Base-by-base conservation (phyloP, 2,888 invertebrate genomes). In the Tetheella fluctuosa region DNA sequence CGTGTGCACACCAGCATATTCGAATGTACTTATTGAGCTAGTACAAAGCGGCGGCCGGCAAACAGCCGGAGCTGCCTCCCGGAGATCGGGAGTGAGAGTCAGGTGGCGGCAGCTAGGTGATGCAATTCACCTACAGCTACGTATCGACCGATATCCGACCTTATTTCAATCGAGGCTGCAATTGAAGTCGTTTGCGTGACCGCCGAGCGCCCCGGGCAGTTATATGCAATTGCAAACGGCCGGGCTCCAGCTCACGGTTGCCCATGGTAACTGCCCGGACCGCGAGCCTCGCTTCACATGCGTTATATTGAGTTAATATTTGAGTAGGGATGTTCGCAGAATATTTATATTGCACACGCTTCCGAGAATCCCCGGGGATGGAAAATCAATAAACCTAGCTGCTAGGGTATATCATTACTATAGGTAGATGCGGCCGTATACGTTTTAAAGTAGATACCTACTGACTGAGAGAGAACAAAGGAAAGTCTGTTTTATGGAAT, bases 301-400 rank as follows among this genome's bases (percentile, higher is more conserved):
- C 77, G 80, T 82, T 81, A 78, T 79, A 79, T 76, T 76, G 76
- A 79, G 80, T 83, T 84, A 82, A 84, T 84, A 83, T 84, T 84
- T 84, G 85, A 83, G 78, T 80, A 80, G 77, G 79, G 80, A 79
- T 81, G 79, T 77, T 79, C 76, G 67, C 70, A 66, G 69, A 74
- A 79, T 83, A 82, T 81, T 81, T 84, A 83, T 84, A 75, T 77
- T 73, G 69, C 68, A 73, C 67, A 74, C 17, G 77, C 76, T 80
- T 71, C 72, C 72, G 67, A 62, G 73, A 70, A 71, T 75, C 67
- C 71, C 71, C 65, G 72, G 75, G 72, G 73, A 75, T 78, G 74
- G 68, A 64, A 73, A 80, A 81, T 81, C 82, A 73, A 81, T 81
- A 76, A 65, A 67, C 65, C 70, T 75, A 64, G 55, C 55, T 23